phyloP scores from a whole-genome alignment of 2,113 vertebrate genomes.

The Cyphotilapia sp. region DNA sequence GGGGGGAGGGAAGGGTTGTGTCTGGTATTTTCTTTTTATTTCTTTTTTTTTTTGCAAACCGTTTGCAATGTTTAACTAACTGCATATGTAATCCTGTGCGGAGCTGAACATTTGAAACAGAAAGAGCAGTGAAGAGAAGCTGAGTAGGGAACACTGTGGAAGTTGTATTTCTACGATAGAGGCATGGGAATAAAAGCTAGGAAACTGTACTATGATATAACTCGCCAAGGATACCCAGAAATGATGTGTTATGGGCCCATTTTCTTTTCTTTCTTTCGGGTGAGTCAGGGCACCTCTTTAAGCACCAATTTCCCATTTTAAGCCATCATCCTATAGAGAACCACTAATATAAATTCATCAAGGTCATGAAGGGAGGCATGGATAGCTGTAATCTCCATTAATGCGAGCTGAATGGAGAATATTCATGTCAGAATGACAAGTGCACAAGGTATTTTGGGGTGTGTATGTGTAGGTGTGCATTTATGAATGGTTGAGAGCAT shows the following conservation, averaged over 20 bases:
- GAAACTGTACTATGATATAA: neutral
- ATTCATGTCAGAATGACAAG: neutral
- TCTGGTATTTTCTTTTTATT: neutral
- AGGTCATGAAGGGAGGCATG: neutral
- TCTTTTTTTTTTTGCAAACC: neutral
- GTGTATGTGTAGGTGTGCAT: neutral
- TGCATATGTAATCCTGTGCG: neutral
- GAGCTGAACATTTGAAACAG: neutral
- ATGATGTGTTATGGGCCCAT: neutral
- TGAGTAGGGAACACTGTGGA: neutral
- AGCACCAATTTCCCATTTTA: constrained; percentile 14
- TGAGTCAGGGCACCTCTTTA: constrained; percentile 1
- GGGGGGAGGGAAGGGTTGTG: neutral
- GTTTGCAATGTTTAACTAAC: neutral
- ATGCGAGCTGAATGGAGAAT: constrained; percentile 10
- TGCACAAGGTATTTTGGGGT: neutral
- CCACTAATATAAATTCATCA: constrained; percentile 3
- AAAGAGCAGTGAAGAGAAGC: neutral
- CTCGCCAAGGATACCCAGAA: neutral
- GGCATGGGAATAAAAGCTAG: neutral
- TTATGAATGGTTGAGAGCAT: neutral
- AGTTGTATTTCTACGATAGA: neutral
- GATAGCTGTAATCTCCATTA: constrained; percentile 21
- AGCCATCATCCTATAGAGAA: constrained; percentile 5
- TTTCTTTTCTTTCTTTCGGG: neutral